phyloP scores from a whole-genome alignment of 2,797 vertebrate species.

The Triplophysa yarkandensis region DNA sequence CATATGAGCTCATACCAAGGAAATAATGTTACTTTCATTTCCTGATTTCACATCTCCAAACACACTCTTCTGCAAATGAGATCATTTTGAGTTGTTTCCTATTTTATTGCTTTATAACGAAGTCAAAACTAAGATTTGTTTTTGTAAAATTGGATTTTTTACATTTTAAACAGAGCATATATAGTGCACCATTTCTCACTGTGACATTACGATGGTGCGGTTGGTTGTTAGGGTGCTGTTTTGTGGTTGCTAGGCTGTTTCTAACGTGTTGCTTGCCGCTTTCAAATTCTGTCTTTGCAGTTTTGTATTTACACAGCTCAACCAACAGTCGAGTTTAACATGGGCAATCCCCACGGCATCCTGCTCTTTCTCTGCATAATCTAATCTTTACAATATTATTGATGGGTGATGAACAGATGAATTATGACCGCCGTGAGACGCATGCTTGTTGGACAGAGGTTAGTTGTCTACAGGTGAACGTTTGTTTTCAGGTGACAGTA shows the following conservation, averaged over 20 bases:
- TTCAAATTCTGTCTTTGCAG: neutral
- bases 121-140: neutral
- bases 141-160: neutral
- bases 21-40: constrained; percentile 38
- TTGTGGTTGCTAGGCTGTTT: neutral
- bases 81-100: constrained; percentile 18
- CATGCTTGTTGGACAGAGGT: too few species aligned
- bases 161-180: neutral
- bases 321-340: neutral
- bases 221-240: neutral
- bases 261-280: neutral
- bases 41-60: neutral
- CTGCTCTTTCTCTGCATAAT: neutral
- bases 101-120: neutral
- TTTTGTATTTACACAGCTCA: neutral
- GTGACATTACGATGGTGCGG: too few species aligned
- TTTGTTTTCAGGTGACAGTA: too few species aligned
- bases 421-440: too few species aligned
- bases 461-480: neutral
- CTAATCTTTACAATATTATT: neutral
- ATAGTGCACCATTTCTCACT: neutral
- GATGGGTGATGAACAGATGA: too few species aligned
- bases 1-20: constrained; percentile 7
- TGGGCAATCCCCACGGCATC: neutral
- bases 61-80: neutral